Percentiles rank a stretch among this genome's conserved stretches.
phyloP scores from a whole-genome alignment of 2,797 vertebrate species.

The Perodicticus potto region DNA sequence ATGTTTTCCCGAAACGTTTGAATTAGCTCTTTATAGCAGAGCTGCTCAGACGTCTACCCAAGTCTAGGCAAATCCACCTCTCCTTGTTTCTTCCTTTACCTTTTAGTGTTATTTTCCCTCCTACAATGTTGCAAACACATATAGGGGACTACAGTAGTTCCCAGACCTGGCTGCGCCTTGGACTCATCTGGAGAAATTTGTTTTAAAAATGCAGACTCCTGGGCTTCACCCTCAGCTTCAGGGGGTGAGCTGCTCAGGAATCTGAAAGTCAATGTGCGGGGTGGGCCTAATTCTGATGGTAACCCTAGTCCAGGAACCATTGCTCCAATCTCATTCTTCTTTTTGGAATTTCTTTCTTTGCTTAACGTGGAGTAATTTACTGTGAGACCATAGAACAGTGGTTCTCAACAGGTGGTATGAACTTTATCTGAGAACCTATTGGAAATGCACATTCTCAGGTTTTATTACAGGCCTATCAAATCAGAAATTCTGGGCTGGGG shows the following conservation, averaged over 20 bases:
- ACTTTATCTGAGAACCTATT: background rate
- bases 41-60: background rate
- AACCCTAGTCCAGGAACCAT: background rate
- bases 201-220: background rate
- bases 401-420: too few relatives aligned
- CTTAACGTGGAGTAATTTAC: background rate
- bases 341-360: background rate
- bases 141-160: background rate
- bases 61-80: background rate
- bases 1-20: background rate
- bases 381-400: fast-evolving
- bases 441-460: background rate
- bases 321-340: background rate
- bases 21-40: background rate
- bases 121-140: background rate
- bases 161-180: background rate
- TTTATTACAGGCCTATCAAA: fast-evolving
- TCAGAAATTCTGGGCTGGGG: background rate
- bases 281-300: background rate
- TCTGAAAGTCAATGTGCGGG: background rate
- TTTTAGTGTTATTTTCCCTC: background rate
- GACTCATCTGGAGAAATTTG: background rate
- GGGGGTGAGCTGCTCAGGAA: background rate
- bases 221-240: background rate
- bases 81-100: background rate